These are phyloP conservation scores for Dryobates pubescens DNA, from an alignment of 2,797 vertebrate genomes.

Conservation along the genomic window DNA sequence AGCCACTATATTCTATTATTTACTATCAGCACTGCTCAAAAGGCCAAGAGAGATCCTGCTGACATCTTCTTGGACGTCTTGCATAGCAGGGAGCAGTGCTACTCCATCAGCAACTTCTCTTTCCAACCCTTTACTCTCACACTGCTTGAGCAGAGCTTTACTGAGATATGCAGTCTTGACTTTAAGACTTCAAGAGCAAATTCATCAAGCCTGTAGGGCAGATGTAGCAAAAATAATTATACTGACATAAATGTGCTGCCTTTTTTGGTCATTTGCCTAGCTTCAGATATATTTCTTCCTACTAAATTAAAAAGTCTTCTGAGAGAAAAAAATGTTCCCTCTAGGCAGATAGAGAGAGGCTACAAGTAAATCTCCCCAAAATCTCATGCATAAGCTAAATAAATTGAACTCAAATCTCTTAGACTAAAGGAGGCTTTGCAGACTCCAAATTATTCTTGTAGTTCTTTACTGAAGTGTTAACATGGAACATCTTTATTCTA, in stretches of 20 bases:
- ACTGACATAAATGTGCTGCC: background rate
- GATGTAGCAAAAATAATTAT: constrained; percentile 28
- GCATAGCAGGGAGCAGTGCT: background rate
- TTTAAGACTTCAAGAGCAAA: constrained; percentile 29
- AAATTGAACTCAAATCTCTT: constrained; percentile 47
- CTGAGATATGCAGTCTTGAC: background rate
- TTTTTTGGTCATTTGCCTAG: background rate
- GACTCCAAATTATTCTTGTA: constrained; percentile 27
- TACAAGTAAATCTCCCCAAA: constrained; percentile 22
- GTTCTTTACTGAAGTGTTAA: constrained; percentile 48
- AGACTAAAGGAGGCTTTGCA: constrained; percentile 36
- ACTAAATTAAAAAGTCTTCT: constrained; percentile 19
- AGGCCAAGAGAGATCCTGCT: background rate
- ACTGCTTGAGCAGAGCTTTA: background rate
- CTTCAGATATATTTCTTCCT: background rate
- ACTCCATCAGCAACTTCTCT: background rate
- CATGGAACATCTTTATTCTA: constrained; percentile 24
- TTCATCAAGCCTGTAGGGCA: constrained; percentile 8
- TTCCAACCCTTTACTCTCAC: background rate
- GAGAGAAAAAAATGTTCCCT: constrained; percentile 25
- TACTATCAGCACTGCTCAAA: background rate
- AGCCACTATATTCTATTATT: background rate
- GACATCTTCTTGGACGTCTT: background rate
- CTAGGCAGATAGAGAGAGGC: background rate
- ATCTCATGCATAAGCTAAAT: constrained; percentile 44